phyloP scores from a whole-genome alignment of 1,140 invertebrate genomes.

The Trigoniulus corallinus region DNA sequence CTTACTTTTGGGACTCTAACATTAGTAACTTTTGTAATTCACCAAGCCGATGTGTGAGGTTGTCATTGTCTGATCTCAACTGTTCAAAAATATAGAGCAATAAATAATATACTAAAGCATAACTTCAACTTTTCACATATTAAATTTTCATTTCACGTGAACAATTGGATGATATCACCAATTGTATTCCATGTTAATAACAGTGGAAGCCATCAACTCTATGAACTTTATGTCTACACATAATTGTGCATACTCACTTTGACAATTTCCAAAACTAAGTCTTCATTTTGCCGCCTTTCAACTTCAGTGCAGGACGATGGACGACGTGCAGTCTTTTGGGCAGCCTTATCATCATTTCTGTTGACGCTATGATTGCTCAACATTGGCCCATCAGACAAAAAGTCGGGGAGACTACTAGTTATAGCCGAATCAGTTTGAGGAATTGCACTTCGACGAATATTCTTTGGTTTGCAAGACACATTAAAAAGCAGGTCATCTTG shows the following conservation, averaged over 20 bases:
- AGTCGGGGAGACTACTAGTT: slow-evolving; percentile 6
- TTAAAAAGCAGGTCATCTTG: background rate
- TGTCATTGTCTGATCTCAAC: background rate
- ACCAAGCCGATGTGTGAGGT: background rate
- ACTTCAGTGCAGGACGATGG: background rate
- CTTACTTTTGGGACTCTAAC: background rate
- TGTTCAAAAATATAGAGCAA: too few relatives aligned
- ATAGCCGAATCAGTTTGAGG: background rate
- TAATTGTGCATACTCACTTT: background rate
- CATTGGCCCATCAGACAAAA: slow-evolving; percentile 7
- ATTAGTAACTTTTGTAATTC: background rate
- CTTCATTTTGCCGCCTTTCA: too few relatives aligned
- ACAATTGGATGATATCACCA: too few relatives aligned
- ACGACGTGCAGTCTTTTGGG: background rate
- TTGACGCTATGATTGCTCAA: background rate
- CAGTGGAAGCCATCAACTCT: background rate
- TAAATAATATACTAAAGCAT: too few relatives aligned
- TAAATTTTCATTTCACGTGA: too few relatives aligned
- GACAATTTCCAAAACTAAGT: background rate
- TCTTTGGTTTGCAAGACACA: background rate
- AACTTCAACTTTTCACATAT: too few relatives aligned
- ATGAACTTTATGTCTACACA: background rate
- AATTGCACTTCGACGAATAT: background rate
- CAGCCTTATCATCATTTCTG: background rate
- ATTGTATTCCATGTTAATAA: background rate